Percentiles rank a stretch among this genome's conserved stretches.
Evolutionary conservation across 2,888 invertebrate species (phyloP).

Genomic region (Pseudanteris insignis): DNA sequence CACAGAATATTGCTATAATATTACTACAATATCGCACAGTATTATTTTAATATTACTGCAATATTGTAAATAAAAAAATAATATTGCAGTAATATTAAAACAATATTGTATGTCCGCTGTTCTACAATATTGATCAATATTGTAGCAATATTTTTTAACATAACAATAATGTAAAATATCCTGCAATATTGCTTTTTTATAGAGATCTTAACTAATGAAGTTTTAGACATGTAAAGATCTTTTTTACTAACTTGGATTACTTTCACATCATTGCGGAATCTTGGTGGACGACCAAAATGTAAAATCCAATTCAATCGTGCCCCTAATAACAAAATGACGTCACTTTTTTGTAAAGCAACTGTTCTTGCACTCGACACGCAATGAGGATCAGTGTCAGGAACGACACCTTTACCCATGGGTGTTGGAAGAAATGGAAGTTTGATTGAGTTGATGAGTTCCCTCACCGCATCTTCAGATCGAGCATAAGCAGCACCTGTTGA

Average conservation of each 20-base stretch:
- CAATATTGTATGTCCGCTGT: no score
- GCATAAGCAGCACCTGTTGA: slow-evolving; percentile 87
- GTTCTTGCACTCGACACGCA: slow-evolving; percentile 91
- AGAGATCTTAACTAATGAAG: not conserved
- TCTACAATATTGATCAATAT: no score
- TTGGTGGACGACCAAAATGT: slow-evolving; percentile 91
- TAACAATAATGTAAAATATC: not conserved
- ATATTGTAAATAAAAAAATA: no score
- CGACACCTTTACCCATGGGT: slow-evolving; percentile 93
- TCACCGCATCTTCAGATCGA: slow-evolving; percentile 77
- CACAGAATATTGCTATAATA: no score
- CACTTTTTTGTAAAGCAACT: slow-evolving; percentile 84
- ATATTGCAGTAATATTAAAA: no score
- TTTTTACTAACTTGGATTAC: slow-evolving; percentile 84
- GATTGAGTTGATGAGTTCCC: slow-evolving; percentile 75
- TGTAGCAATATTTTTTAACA: no score
- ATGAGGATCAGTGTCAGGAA: slow-evolving; percentile 74
- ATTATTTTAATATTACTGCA: no score
- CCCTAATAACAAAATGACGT: slow-evolving; percentile 87
- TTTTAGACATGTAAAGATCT: no score
- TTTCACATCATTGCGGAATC: slow-evolving; percentile 84
- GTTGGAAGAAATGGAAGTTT: slow-evolving; percentile 91
- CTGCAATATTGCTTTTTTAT: no score
- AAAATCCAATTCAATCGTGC: slow-evolving; percentile 98
- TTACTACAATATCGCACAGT: no score